Evolutionary conservation across 1,140 invertebrate genomes (phyloP).

Genomic region (Bombus difficillimus): DNA sequence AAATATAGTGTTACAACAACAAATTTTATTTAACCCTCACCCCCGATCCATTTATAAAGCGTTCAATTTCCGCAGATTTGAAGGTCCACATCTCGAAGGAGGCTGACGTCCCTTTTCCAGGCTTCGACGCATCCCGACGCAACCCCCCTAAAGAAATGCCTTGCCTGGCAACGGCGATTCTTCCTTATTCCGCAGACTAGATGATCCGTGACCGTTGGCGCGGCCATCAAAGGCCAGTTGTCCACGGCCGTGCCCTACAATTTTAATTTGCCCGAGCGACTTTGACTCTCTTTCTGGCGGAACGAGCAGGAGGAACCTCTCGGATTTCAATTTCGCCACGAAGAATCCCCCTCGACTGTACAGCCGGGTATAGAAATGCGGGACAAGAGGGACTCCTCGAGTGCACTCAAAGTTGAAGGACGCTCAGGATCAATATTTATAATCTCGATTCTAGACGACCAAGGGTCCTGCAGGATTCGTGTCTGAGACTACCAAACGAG

Average conservation of each 20-base stretch:
- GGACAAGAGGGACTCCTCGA: constrained; percentile 76
- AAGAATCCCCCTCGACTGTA: constrained; percentile 76
- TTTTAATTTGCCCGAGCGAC: constrained; percentile 74
- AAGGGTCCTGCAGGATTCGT: constrained; percentile 69
- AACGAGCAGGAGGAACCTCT: constrained; percentile 70
- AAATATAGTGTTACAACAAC: neutral
- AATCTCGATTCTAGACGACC: constrained; percentile 79
- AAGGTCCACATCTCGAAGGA: neutral
- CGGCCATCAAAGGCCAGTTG: constrained; percentile 51
- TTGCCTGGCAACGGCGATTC: neutral
- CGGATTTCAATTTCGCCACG: constrained; percentile 80
- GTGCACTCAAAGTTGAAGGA: constrained; percentile 78
- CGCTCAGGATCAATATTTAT: constrained; percentile 82
- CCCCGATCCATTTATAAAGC: neutral
- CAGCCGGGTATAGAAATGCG: constrained; percentile 77
- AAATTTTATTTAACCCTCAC: neutral
- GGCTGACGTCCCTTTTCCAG: neutral
- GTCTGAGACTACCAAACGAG: constrained; percentile 68
- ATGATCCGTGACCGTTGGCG: constrained; percentile 52
- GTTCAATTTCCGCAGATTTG: neutral
- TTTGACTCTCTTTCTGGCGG: constrained; percentile 62
- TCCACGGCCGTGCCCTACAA: constrained; percentile 44
- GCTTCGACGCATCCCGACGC: neutral
- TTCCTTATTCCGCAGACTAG: constrained; percentile 27
- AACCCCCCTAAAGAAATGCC: constrained; percentile 14